Evolutionary conservation across 2,888 invertebrate species (phyloP).

Genomic region (Pristionchus arcanus): DNA sequence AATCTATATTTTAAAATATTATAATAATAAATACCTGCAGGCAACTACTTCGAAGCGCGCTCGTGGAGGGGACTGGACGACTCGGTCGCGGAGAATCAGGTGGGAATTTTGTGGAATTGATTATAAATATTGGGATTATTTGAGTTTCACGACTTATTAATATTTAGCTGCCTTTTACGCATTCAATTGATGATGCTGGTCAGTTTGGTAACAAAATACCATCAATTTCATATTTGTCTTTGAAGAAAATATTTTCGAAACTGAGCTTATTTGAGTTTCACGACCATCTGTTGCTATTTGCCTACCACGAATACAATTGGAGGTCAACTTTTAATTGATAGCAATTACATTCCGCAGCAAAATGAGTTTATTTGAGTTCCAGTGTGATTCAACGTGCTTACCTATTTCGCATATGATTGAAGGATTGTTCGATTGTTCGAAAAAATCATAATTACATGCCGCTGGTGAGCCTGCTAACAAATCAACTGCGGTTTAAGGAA

Average conservation of each 20-base stretch:
- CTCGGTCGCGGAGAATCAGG: conserved; percentile 81
- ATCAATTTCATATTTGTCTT: no score
- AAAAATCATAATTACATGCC: background rate
- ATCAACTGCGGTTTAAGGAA: background rate
- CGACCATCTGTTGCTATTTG: no score
- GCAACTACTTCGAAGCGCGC: conserved; percentile 85
- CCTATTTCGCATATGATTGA: background rate
- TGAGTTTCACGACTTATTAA: no score
- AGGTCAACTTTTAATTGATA: no score
- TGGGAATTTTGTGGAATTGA: background rate
- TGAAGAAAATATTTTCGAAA: background rate
- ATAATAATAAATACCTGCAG: conserved; percentile 75
- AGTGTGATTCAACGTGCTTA: no score
- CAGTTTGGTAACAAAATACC: no score
- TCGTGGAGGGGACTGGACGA: conserved; percentile 92
- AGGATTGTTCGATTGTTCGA: background rate
- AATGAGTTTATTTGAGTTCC: no score
- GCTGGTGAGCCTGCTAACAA: background rate
- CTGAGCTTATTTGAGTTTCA: background rate
- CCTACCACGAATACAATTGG: no score
- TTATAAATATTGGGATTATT: background rate
- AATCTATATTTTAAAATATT: background rate
- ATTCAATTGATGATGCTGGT: no score
- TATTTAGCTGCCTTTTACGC: no score
- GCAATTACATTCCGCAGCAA: no score